Evolutionary conservation across 1,140 invertebrate species (phyloP), one percentile per base, ranked within the genome.

Genomic region (Leptopilina boulardi): DNA sequence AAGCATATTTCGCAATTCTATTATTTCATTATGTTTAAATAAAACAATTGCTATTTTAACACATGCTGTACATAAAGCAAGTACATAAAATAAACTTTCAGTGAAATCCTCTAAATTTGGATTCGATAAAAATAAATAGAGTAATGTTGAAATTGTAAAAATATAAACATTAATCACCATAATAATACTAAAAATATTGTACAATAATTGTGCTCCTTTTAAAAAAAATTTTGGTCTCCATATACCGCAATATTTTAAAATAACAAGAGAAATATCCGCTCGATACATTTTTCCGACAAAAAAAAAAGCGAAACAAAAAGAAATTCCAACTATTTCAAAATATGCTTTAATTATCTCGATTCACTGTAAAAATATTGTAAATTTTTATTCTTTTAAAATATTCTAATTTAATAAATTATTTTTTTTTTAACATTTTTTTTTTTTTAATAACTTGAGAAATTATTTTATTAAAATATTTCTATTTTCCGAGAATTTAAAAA

Each of bases 31-130:
- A 15, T 23, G 59, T 66, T 66, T 66, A 6, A n/a, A 66, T n/a
- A 66, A 66, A 26, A 66, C 26, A 66, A 66, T 30, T 66, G 59
- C 59, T 66, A 66, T 66, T 66, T 66, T 66, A 66, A 66, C 59
- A n/a, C 26, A 66, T 4, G 59, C 59, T 5, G 59, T 66, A 0
- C 26, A 15, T 5, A 66, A 23, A 30, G 59, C 59, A 30, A 66
- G 59, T n/a, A 30, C 59, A 23, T 66, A 66, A 23, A 66, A 66
- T 66, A 66, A 66, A 66, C 59, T 66, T 23, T 66, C 59, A 26
- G 59, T 66, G 5, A 66, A 66, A 66, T 66, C 59, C 59, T 66
- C 23, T 30, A 66, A 66, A 66, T 66, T 30, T 23, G 59, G 59
- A 26, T 66, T 66, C 1, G 21, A 30, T 18, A 66, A 23, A 66